Evolutionary conservation across 1,140 invertebrate genomes (phyloP).

Genomic region (Hydropsyche tenuis): DNA sequence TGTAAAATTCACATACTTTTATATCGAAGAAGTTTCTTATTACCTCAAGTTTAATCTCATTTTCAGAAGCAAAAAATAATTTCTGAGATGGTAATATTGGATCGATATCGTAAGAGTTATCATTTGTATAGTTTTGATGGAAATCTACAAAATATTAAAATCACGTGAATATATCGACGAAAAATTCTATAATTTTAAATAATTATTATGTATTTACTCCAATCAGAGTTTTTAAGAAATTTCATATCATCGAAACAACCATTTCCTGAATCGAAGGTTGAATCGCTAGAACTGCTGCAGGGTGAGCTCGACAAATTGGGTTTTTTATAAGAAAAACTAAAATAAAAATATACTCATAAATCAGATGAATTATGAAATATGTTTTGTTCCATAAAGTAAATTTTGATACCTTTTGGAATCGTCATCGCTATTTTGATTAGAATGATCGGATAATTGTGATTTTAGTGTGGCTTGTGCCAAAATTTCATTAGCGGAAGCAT

Average conservation of each 20-base stretch:
- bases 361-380: background rate
- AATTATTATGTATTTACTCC: slow-evolving; percentile 35
- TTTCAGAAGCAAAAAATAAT: background rate
- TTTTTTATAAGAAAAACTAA: slow-evolving; percentile 42
- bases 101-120: background rate
- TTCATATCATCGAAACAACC: slow-evolving; percentile 39
- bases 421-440: slow-evolving; percentile 46
- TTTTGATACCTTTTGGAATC: slow-evolving; percentile 45
- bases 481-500: slow-evolving; percentile 43
- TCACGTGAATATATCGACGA: too few relatives aligned
- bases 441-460: slow-evolving; percentile 32
- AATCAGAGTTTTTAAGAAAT: slow-evolving; percentile 32
- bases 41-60: slow-evolving; percentile 30
- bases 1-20: background rate
- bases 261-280: slow-evolving; percentile 39
- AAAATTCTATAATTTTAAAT: background rate
- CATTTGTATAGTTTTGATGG: background rate
- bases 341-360: slow-evolving; percentile 22
- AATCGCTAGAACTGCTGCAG: slow-evolving; percentile 42
- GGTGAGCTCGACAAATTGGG: slow-evolving; percentile 44
- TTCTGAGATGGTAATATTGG: background rate
- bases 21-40: background rate
- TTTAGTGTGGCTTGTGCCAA: slow-evolving; percentile 44
- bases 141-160: slow-evolving; percentile 15
- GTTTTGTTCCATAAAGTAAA: too few relatives aligned